Evolutionary conservation across 2,113 vertebrate genomes (phyloP).

Genomic region (Trochalopteron elliotii): DNA sequence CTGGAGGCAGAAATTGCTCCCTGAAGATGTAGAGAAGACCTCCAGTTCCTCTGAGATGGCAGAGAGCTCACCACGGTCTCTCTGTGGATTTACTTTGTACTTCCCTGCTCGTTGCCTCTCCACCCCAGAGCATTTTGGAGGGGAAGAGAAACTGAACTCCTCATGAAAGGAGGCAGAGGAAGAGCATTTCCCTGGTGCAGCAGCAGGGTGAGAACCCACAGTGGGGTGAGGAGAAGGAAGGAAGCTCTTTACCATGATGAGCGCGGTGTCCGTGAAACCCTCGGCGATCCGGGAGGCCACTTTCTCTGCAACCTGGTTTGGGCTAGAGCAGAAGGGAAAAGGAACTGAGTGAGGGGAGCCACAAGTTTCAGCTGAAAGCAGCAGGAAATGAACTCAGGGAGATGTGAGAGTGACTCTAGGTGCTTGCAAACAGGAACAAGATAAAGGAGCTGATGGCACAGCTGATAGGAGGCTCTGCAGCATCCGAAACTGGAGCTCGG

Average conservation of each 20-base stretch:
- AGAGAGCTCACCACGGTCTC: too few relatives aligned
- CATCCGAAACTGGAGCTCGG: accelerated
- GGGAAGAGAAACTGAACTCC: not conserved
- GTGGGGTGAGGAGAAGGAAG: too few relatives aligned
- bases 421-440: not conserved
- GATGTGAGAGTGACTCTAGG: not conserved
- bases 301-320: constrained; percentile 94
- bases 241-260: constrained; percentile 86
- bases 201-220: not conserved
- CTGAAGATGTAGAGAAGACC: too few relatives aligned
- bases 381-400: not conserved
- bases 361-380: not conserved
- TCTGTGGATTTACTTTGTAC: too few relatives aligned
- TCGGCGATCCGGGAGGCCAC: constrained; percentile 94
- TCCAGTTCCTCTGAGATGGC: too few relatives aligned
- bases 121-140: not conserved
- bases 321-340: constrained; percentile 72
- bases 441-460: not conserved
- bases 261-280: constrained; percentile 87
- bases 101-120: not conserved
- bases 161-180: not conserved
- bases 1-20: too few relatives aligned
- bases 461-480: not conserved
- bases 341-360: not conserved
- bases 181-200: not conserved